These are phyloP conservation scores for Aspidapion aeneum DNA, from an alignment of 2,888 invertebrate genomes.

Conservation along the genomic window DNA sequence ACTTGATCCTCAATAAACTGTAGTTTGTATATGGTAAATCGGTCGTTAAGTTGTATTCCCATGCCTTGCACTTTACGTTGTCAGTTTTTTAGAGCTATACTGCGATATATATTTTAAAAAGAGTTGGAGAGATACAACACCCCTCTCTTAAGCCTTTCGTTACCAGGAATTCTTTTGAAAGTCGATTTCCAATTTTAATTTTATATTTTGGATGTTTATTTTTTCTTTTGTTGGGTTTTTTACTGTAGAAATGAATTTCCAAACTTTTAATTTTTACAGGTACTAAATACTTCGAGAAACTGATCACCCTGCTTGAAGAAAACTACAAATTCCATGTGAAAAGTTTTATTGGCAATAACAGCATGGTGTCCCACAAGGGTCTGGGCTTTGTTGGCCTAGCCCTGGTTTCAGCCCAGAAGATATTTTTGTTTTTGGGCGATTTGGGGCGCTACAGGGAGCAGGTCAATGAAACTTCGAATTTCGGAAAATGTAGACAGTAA, in stretches of 20 bases:
- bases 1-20: too few species aligned
- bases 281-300: conserved; percentile 69
- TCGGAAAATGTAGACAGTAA: conserved; percentile 70
- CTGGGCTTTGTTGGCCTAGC: conserved; percentile 69
- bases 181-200: too few species aligned
- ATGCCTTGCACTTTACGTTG: too few species aligned
- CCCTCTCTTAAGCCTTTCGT: too few species aligned
- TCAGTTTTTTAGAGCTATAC: too few species aligned
- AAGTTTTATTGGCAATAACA: conserved; percentile 58
- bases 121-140: too few species aligned
- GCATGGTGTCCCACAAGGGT: conserved; percentile 58
- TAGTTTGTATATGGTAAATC: too few species aligned
- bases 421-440: conserved; percentile 88
- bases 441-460: conserved; percentile 87
- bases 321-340: conserved; percentile 71
- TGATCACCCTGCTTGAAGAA: conserved; percentile 69
- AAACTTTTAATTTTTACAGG: conserved; percentile 16
- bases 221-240: too few species aligned
- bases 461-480: conserved; percentile 76
- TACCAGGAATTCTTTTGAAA: too few species aligned
- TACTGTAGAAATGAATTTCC: neutral
- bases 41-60: too few species aligned
- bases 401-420: conserved; percentile 81
- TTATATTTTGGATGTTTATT: too few species aligned
- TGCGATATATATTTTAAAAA: too few species aligned